Evolutionary conservation across 2,113 vertebrate genomes (phyloP).

Genomic region (Phylloscopus whistleri): DNA sequence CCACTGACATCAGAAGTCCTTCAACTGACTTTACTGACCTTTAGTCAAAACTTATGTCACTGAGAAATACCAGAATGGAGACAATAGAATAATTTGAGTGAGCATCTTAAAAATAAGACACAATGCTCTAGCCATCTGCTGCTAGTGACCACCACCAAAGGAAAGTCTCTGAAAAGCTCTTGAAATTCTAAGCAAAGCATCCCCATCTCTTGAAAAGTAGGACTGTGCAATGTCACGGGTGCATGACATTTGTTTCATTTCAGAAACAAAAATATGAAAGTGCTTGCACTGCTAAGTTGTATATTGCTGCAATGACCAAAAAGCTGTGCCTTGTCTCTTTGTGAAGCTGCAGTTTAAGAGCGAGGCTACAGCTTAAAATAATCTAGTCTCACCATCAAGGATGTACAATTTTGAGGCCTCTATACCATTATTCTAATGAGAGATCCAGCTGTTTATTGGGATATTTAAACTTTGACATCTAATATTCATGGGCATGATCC

Average conservation of each 20-base stretch:
- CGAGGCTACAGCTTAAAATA: neutral
- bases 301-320: neutral
- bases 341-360: neutral
- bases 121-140: neutral
- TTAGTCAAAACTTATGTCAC: neutral
- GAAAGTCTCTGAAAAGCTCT: neutral
- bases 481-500: neutral
- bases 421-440: neutral
- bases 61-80: neutral
- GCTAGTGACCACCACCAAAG: neutral
- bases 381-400: neutral
- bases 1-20: neutral
- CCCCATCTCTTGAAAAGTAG: neutral
- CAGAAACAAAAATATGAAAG: neutral
- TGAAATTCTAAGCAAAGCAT: neutral
- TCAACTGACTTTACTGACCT: neutral
- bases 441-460: neutral
- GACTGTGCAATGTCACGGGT: neutral
- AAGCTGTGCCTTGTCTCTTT: neutral
- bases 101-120: neutral
- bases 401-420: neutral
- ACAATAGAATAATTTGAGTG: neutral
- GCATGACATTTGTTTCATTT: neutral
- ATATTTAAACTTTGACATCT: neutral
- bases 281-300: neutral